Evolutionary conservation across 2,888 invertebrate genomes (phyloP).

Genomic region (Mylabris sibirica): DNA sequence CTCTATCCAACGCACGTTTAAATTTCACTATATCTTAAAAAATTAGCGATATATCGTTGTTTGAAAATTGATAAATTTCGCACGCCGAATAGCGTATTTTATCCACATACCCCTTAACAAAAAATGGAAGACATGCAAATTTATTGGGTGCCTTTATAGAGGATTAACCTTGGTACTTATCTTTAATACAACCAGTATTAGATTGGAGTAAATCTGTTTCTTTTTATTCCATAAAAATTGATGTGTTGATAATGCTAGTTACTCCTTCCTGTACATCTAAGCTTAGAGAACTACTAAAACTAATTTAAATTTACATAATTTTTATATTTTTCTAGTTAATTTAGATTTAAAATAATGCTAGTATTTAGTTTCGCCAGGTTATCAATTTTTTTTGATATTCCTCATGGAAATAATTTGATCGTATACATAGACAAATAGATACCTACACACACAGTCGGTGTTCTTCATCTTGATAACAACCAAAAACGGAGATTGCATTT

Average conservation of each 20-base stretch:
- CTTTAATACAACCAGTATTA: not conserved
- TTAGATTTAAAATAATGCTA: not conserved
- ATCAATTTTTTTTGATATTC: not conserved
- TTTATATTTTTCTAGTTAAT: not conserved
- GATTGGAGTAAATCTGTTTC: too few species aligned
- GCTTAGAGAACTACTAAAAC: not conserved
- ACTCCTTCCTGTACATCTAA: not conserved
- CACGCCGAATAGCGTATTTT: too few species aligned
- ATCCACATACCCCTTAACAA: too few species aligned
- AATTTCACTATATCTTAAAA: too few species aligned
- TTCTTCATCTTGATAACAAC: conserved; percentile 40
- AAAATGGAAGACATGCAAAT: not conserved
- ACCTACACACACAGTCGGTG: not conserved
- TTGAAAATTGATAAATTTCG: too few species aligned
- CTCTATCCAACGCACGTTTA: too few species aligned
- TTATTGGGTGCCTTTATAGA: too few species aligned
- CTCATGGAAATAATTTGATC: not conserved
- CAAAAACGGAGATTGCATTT: conserved; percentile 38
- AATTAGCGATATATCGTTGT: too few species aligned
- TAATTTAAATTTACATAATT: conserved; percentile 5
- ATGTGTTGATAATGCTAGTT: too few species aligned
- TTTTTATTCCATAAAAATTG: too few species aligned
- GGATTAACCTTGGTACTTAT: too few species aligned
- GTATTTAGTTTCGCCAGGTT: conserved; percentile 5
- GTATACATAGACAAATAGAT: not conserved